These are phyloP conservation scores for Columbina picui DNA, from an alignment of 2,113 vertebrate species.

Conservation along the genomic window DNA sequence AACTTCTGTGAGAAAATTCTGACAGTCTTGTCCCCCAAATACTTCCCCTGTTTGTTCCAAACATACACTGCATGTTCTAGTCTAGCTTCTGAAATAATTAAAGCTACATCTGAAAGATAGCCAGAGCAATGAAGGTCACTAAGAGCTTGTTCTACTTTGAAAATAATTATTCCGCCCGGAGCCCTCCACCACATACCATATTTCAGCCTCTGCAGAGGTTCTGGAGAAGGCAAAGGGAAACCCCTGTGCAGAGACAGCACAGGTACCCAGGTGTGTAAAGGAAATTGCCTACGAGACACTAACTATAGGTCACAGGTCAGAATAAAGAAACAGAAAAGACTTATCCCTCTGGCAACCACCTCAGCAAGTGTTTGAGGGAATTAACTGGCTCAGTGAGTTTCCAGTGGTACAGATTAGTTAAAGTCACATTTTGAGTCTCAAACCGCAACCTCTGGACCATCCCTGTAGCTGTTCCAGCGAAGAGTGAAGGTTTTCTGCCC, in stretches of 20 bases:
- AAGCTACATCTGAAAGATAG: neutral
- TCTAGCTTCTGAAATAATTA: neutral
- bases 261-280: neutral
- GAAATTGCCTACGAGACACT: neutral
- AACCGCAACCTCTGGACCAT: neutral
- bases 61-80: rapidly evolving
- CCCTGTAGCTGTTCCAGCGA: neutral
- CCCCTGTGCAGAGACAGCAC: neutral
- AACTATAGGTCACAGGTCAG: neutral
- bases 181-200: neutral
- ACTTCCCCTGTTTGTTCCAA: neutral
- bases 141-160: neutral
- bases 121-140: neutral
- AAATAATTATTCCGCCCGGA: neutral
- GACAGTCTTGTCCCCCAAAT: neutral
- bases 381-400: neutral
- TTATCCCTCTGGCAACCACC: neutral
- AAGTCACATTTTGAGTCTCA: neutral
- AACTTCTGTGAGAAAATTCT: neutral
- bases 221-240: neutral
- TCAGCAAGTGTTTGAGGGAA: neutral
- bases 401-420: neutral
- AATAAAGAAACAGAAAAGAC: neutral
- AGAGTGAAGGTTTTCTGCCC: neutral
- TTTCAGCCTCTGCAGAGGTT: neutral